Conservation (phyloP, 1,140 invertebrate species). For the Polypedilum vanderplanki region DNA sequence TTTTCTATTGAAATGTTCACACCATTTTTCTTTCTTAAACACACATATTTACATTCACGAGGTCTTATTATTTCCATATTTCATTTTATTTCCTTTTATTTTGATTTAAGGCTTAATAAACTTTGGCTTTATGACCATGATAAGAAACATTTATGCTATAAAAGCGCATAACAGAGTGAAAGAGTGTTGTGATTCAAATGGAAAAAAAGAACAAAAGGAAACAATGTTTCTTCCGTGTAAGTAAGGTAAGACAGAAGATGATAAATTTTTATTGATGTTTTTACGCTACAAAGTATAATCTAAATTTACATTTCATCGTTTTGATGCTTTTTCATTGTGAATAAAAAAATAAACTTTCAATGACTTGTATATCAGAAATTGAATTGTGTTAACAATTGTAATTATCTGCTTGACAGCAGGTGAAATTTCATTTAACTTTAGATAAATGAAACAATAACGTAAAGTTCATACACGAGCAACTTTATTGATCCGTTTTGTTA, state of each 20-base stretch:
- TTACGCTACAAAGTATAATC: not conserved
- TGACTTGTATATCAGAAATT: too few relatives aligned
- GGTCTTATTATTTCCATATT: not conserved
- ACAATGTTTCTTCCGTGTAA: not conserved
- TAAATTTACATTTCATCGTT: not conserved
- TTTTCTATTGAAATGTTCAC: too few relatives aligned
- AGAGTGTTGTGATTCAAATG: not conserved
- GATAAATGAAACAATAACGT: too few relatives aligned
- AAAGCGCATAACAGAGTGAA: not conserved
- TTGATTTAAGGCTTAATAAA: conserved; percentile 13
- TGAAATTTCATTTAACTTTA: too few relatives aligned
- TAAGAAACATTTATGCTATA: not conserved
- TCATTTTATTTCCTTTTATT: not conserved
- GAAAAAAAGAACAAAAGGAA: not conserved
- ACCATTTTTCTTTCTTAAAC: too few relatives aligned
- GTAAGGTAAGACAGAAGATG: not conserved
- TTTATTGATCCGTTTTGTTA: too few relatives aligned
- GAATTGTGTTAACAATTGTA: too few relatives aligned
- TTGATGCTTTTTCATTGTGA: too few relatives aligned
- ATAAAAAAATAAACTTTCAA: too few relatives aligned
- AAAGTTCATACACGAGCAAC: too few relatives aligned
- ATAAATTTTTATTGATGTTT: conserved; percentile 20
- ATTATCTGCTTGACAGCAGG: too few relatives aligned
- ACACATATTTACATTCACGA: too few relatives aligned
- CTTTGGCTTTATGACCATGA: not conserved